Base-by-base conservation (phyloP, 2,113 vertebrate genomes). In the Carassius auratus region DNA sequence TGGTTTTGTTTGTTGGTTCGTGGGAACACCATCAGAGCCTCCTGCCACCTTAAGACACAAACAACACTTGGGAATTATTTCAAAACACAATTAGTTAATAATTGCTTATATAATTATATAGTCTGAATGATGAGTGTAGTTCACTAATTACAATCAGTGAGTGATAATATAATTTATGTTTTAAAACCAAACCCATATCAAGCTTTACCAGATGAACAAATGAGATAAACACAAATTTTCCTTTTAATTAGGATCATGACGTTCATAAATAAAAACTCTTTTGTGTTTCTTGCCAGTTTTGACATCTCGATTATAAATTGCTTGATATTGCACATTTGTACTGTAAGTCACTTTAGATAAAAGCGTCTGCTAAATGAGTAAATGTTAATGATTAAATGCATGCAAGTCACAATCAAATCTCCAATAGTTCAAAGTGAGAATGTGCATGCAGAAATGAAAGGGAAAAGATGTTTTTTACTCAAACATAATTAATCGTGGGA, bases 1-100 rank as follows among this genome's bases (percentile, higher is more conserved):
- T 97, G 98, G 92, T 98, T 99, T 91, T 98, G 98, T 89, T 98
- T 99, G 92, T 99, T 99, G 80, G 97, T 98, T 89, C 96, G 94
- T 0, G 97, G 98, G 87, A 98, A 99, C 52, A 98, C 95, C 0
- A 96, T 94, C 87, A 99, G 94, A 92, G 96, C 97, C 87, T 99
- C 98, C 90, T 97, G 94, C 98, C 98, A 99, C 86, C 98, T 99
- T 88, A 2, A 5, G 42, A 89, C 5, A 80, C 14, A 87, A 38
- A 73, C 64, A 86, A 42, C 9, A 1, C 87, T 66, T 85, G 50
- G 45, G 62, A 59, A 66, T 76, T 75, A 76, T 14, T 17, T 26
- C 3, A 30, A 50, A 76, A 52, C 14, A 26, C 73, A 50, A 30
- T 23, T 52, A 52, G 14, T 23, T 30, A 52, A 14, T 48, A 52